Conservation (phyloP, 2,797 vertebrate species). For the Crax fasciolata region DNA sequence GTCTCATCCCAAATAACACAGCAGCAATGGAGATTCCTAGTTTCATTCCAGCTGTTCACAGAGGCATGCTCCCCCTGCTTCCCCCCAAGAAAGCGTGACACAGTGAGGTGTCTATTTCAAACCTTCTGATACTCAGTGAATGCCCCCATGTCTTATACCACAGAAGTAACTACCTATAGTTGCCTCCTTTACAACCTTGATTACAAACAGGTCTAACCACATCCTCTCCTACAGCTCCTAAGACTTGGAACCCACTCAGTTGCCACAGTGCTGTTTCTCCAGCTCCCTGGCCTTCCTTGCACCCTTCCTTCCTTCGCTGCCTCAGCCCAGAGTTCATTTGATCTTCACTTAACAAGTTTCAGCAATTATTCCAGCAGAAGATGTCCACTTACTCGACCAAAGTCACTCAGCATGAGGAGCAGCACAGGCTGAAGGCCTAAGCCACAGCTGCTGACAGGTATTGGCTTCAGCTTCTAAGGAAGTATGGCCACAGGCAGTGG, state of each 20-base stretch:
- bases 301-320: neutral
- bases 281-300: neutral
- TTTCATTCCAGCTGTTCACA: neutral
- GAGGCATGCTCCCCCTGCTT: neutral
- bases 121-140: neutral
- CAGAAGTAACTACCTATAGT: neutral
- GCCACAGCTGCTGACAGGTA: neutral
- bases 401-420: neutral
- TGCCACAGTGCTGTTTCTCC: neutral
- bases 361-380: neutral
- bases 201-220: neutral
- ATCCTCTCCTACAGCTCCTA: neutral
- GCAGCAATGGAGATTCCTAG: neutral
- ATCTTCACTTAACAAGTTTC: neutral
- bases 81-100: neutral
- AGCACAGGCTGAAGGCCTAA: neutral
- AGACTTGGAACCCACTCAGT: neutral
- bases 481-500: fast-evolving
- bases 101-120: neutral
- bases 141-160: neutral
- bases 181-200: neutral
- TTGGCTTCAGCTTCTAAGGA: neutral
- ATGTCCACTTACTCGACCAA: neutral
- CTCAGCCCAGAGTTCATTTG: neutral
- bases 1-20: neutral